Base-by-base conservation (phyloP, 2,888 invertebrate species). In the Eurytoma adleriae region DNA sequence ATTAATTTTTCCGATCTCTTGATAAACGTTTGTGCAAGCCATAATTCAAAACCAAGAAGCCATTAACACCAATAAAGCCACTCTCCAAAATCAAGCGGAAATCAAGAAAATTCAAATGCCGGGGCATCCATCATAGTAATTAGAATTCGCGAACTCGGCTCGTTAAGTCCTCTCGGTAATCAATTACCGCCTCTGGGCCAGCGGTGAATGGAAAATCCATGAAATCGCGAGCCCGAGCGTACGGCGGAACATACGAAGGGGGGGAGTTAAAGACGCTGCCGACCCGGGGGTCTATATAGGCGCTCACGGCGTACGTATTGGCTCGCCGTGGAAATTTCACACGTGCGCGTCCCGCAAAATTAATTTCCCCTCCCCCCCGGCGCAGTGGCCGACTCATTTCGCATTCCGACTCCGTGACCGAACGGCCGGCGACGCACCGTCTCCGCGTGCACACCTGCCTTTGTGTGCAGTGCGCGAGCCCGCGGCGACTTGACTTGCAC, bases 271-370 rank as follows among this genome's bases (percentile, higher is more conserved):
- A 30, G 30, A 30, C 30, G 30, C 30, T 4, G 30, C 3, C 30
- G 18, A 20, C 56, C n/a, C 12, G n/a, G n/a, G n/a, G n/a, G 10
- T 18, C 1, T 20, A 5, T 66, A 48, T 18, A 18, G n/a, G 50
- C 10, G 48, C 67, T 10, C 40, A n/a, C 48, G 18, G 20, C 3
- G 30, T 16, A 30, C 50, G 27, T 56, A 78, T 71, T 57, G 79
- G 27, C 40, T 56, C 2, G 30, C 7, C 40, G 30, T 72, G 64
- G 76, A 79, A 77, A 78, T 81, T 83, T 83, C 69, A 66, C 81
- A 76, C 83, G 82, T 80, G 82, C 83, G 79, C 82, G n/a, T n/a
- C 71, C 68, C 10, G 83, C 83, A 82, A 85, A 87, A 87, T 87
- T 87, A 87, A 87, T 87, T 87, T 84, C 82, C 85, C 75, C 82